Conservation (phyloP, 2,797 vertebrate genomes). For the Morelia viridis region DNA sequence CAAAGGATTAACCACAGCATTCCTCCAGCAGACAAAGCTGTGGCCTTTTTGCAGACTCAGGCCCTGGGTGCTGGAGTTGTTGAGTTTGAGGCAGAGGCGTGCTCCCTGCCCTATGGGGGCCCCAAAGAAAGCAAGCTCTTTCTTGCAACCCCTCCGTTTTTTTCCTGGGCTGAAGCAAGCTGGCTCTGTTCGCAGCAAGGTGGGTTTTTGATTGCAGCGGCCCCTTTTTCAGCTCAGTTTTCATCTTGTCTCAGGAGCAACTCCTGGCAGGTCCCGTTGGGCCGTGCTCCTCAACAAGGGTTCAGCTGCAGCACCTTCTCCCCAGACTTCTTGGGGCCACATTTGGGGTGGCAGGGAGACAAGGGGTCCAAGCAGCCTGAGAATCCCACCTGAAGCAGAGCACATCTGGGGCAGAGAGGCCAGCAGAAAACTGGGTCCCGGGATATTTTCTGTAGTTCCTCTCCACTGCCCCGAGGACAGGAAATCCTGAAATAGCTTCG, state of each 20-base stretch:
- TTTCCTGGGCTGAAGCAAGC: not conserved
- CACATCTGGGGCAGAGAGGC: not conserved
- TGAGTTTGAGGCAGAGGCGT: too few species aligned
- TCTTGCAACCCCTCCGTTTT: not conserved
- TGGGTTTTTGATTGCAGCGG: not conserved
- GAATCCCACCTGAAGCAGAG: not conserved
- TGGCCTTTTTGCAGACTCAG: too few species aligned
- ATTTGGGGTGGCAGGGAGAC: not conserved
- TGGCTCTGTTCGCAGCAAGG: not conserved
- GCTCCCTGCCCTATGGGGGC: not conserved
- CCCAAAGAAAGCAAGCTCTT: not conserved
- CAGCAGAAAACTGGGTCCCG: not conserved
- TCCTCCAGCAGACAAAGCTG: too few species aligned
- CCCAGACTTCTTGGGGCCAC: not conserved
- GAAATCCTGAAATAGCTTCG: not conserved
- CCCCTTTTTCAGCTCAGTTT: not conserved
- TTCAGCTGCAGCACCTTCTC: not conserved
- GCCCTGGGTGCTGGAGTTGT: too few species aligned
- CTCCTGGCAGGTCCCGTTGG: accelerated
- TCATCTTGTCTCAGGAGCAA: not conserved
- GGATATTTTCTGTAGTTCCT: not conserved
- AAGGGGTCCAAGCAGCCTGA: not conserved
- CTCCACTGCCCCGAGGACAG: not conserved
- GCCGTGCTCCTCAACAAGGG: too few species aligned
- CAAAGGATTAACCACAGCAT: not conserved